These are phyloP conservation scores for Ceraclea dissimilis DNA, from an alignment of 2,888 invertebrate genomes.

Conservation along the genomic window DNA sequence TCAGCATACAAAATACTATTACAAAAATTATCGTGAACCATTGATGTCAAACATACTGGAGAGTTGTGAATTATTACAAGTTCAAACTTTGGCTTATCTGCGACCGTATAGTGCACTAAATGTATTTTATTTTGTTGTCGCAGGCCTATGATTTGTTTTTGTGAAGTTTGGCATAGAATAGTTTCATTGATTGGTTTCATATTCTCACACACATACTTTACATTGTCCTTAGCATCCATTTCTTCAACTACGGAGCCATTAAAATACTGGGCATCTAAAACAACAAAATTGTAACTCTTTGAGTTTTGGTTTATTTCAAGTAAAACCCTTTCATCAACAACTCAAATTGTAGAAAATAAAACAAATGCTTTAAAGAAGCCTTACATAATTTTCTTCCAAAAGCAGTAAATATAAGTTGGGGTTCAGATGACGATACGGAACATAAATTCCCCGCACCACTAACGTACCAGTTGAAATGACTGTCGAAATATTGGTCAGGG, in stretches of 20 bases:
- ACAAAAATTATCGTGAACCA: conserved; percentile 39
- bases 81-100: conserved; percentile 31
- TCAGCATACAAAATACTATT: conserved; percentile 33
- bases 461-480: conserved; percentile 44
- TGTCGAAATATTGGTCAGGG: conserved; percentile 38
- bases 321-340: not conserved
- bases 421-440: conserved; percentile 31
- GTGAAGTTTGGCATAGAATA: conserved; percentile 31
- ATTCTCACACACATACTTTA: conserved; percentile 31
- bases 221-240: not conserved
- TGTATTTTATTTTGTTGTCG: conserved; percentile 38
- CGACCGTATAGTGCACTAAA: conserved; percentile 32
- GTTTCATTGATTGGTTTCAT: conserved; percentile 38
- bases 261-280: conserved; percentile 9
- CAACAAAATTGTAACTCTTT: too few species aligned
- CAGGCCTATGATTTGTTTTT: conserved; percentile 34
- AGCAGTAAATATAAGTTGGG: conserved; percentile 38
- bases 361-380: conserved; percentile 22
- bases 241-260: not conserved
- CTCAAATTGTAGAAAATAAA: not conserved
- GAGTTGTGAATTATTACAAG: conserved; percentile 33
- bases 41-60: conserved; percentile 35
- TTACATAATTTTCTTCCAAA: conserved; percentile 38
- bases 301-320: too few species aligned
- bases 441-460: conserved; percentile 41